A percentile compares a stretch with the other conserved stretches of the same genome.
Conservation (phyloP, 2,113 vertebrate species). For the Miniopterus natalensis region DNA sequence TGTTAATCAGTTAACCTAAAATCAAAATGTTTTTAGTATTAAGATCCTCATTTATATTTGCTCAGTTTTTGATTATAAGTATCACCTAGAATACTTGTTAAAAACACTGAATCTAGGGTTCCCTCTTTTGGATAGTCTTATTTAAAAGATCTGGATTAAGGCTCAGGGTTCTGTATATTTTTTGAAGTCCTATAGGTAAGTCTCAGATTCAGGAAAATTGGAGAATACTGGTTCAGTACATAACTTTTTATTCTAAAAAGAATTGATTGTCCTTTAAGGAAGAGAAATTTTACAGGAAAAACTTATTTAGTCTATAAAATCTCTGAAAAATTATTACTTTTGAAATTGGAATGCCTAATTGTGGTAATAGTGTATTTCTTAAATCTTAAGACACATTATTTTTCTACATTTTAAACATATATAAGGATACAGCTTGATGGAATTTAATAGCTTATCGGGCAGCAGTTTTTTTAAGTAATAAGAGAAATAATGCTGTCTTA, state of each 20-base stretch:
- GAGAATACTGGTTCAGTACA: neutral
- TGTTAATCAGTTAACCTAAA: neutral
- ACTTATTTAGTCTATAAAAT: neutral
- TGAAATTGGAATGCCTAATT: slow-evolving; percentile 51
- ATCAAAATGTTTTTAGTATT: slow-evolving; percentile 37
- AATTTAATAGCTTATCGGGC: neutral
- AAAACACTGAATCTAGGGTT: neutral
- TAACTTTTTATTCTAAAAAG: neutral
- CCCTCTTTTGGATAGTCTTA: slow-evolving; percentile 1
- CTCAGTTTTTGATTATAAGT: neutral
- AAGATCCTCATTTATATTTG: neutral
- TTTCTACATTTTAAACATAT: slow-evolving; percentile 35
- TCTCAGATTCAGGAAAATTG: neutral
- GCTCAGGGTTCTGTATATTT: neutral
- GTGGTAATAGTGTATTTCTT: neutral
- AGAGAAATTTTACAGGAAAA: slow-evolving; percentile 30
- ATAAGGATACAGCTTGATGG: neutral
- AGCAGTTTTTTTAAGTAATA: slow-evolving; percentile 15
- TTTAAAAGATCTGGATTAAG: neutral
- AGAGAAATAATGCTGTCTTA: slow-evolving; percentile 37
- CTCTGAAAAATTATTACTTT: slow-evolving; percentile 26
- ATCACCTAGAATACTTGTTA: slow-evolving; percentile 24
- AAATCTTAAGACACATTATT: slow-evolving; percentile 21
- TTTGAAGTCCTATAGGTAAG: neutral
- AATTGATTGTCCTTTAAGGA: neutral